Evolutionary conservation across 2,888 invertebrate genomes (phyloP).

Genomic region (Cephonodes hylas): DNA sequence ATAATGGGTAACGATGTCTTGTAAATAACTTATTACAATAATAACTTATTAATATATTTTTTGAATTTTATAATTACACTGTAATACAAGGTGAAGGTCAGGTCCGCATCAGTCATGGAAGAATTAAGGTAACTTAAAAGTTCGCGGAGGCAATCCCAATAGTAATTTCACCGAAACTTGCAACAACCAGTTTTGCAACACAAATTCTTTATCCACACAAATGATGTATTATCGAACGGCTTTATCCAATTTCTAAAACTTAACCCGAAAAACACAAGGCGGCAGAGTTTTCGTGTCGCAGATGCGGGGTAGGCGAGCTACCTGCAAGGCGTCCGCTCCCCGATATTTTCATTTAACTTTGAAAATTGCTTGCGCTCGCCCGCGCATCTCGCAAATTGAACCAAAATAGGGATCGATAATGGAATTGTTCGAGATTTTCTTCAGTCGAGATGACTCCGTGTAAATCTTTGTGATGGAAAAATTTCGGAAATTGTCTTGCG

Average conservation of each 20-base stretch:
- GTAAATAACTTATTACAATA: no score
- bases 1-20: no score
- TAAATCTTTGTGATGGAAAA: conserved; percentile 76
- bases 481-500: conserved; percentile 74
- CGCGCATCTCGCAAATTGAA: conserved; percentile 73
- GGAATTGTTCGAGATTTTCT: conserved; percentile 74
- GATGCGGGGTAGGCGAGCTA: conserved; percentile 42
- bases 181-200: not conserved
- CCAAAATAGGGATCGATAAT: conserved; percentile 78
- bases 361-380: conserved; percentile 71
- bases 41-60: no score
- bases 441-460: conserved; percentile 63
- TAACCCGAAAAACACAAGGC: conserved; percentile 29
- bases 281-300: conserved; percentile 16
- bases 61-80: no score
- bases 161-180: no score
- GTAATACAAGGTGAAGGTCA: no score
- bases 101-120: no score
- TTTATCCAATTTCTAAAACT: conserved; percentile 18
- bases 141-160: no score
- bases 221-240: not conserved
- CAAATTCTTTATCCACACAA: not conserved
- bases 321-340: conserved; percentile 34
- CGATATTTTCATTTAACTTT: conserved; percentile 80
- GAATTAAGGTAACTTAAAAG: no score